Conservation (phyloP, 2,888 invertebrate species). For the Mimumesa dahlbomi region DNA sequence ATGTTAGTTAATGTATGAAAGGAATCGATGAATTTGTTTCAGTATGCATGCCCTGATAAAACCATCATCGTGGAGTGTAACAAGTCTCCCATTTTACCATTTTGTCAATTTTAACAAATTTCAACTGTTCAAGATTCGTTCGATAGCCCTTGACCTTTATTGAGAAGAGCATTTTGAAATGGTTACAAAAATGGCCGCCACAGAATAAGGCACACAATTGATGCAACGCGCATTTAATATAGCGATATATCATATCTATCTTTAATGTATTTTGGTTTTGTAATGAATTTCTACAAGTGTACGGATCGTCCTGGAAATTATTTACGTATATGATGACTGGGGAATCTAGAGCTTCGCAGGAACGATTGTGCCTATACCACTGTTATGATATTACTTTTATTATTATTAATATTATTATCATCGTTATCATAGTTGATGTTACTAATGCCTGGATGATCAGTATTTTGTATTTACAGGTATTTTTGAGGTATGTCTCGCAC, state of each 20-base stretch:
- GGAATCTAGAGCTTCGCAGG: conserved; percentile 62
- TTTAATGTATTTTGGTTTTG: conserved; percentile 57
- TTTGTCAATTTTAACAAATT: conserved; percentile 44
- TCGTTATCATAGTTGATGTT: conserved; percentile 50
- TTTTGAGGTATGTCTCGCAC: conserved; percentile 70
- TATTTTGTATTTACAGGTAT: conserved; percentile 58
- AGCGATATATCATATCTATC: conserved; percentile 61
- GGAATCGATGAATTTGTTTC: conserved; percentile 58
- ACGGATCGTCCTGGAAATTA: conserved; percentile 55
- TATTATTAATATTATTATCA: conserved; percentile 37
- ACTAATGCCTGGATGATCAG: conserved; percentile 51
- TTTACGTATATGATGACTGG: conserved; percentile 45
- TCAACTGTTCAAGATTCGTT: conserved; percentile 41
- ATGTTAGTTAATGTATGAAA: conserved; percentile 50
- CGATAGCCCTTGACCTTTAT: conserved; percentile 42
- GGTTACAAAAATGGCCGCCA: conserved; percentile 79
- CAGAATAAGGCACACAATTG: conserved; percentile 80
- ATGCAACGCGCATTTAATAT: conserved; percentile 78
- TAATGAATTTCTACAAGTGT: conserved; percentile 51
- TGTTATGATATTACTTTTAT: conserved; percentile 54
- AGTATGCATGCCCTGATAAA: conserved; percentile 60
- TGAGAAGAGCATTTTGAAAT: conserved; percentile 70
- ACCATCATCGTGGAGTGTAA: conserved; percentile 34
- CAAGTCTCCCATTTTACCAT: conserved; percentile 28
- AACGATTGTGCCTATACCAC: conserved; percentile 63